Conservation (phyloP, 2,888 invertebrate species). For the Apotomis turbidana region DNA sequence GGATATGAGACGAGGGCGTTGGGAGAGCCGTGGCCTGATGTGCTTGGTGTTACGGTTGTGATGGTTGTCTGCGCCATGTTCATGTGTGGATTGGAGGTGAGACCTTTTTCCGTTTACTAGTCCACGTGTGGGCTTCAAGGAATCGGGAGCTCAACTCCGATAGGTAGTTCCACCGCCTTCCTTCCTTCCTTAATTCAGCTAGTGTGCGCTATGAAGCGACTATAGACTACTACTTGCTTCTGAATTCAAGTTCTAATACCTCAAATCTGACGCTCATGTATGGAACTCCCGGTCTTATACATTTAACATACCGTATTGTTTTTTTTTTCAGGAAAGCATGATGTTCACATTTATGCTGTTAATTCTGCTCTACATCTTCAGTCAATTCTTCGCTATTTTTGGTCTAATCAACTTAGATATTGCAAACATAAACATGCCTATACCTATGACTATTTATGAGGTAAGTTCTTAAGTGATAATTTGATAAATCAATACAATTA, state of each 20-base stretch:
- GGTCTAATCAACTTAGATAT: constrained; percentile 77
- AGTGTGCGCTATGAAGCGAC: too few species aligned
- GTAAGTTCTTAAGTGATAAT: constrained; percentile 51
- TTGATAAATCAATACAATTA: neutral
- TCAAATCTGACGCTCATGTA: too few species aligned
- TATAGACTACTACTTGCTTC: too few species aligned
- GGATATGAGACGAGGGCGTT: constrained; percentile 83
- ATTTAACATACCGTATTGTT: neutral
- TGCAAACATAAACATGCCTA: constrained; percentile 74
- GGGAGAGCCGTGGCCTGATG: constrained; percentile 86
- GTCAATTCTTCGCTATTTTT: constrained; percentile 77
- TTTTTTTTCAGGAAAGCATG: constrained; percentile 74
- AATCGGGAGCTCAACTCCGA: too few species aligned
- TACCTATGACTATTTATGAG: constrained; percentile 76
- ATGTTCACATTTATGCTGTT: constrained; percentile 77
- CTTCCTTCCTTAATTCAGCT: too few species aligned
- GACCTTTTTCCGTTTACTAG: neutral
- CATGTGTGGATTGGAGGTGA: constrained; percentile 86
- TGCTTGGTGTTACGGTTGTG: constrained; percentile 85
- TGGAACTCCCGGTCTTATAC: too few species aligned
- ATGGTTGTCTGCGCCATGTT: constrained; percentile 85
- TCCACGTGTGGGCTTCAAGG: too few species aligned
- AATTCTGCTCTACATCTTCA: constrained; percentile 73
- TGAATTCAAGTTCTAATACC: too few species aligned
- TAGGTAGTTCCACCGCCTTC: too few species aligned